Percentiles rank a stretch among this genome's conserved stretches.
Conservation (phyloP, 1,140 invertebrate genomes). For the Tribolium castaneum region DNA sequence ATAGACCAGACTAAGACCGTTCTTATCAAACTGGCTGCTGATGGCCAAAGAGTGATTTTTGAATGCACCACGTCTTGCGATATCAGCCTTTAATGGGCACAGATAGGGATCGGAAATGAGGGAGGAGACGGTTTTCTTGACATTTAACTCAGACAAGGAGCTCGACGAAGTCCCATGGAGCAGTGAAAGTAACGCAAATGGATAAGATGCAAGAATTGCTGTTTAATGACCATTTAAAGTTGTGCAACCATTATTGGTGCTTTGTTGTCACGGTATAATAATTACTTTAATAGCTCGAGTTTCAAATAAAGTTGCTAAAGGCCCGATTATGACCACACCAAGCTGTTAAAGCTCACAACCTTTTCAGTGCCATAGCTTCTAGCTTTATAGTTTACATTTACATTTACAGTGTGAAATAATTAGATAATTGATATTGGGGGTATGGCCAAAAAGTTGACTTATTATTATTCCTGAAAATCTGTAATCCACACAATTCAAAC, state of each 20-base stretch:
- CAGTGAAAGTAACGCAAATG: conserved; percentile 21
- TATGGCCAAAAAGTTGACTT: too few species aligned
- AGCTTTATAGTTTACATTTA: too few species aligned
- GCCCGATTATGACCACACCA: neutral
- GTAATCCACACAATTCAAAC: too few species aligned
- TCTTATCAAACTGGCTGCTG: conserved; percentile 19
- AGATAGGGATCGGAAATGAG: conserved; percentile 23
- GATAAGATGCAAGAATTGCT: conserved; percentile 12
- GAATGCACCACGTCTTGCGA: conserved; percentile 14
- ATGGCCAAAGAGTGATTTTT: conserved; percentile 39
- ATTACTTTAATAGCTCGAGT: conserved; percentile 35
- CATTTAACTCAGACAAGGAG: neutral
- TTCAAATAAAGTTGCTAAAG: neutral
- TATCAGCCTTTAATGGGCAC: conserved; percentile 22
- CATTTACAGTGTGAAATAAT: too few species aligned
- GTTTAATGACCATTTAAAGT: conserved; percentile 38
- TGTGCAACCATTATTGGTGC: conserved; percentile 21
- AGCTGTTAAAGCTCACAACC: too few species aligned
- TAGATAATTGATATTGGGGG: too few species aligned
- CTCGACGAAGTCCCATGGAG: neutral
- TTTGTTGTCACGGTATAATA: conserved; percentile 31
- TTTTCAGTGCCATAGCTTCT: too few species aligned
- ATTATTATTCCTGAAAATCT: too few species aligned
- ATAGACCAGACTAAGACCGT: conserved; percentile 30
- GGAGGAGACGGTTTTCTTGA: conserved; percentile 19